Percentiles rank a stretch among this genome's conserved stretches.
Conservation (phyloP, 1,140 invertebrate species). For the Drosophila repleta region DNA sequence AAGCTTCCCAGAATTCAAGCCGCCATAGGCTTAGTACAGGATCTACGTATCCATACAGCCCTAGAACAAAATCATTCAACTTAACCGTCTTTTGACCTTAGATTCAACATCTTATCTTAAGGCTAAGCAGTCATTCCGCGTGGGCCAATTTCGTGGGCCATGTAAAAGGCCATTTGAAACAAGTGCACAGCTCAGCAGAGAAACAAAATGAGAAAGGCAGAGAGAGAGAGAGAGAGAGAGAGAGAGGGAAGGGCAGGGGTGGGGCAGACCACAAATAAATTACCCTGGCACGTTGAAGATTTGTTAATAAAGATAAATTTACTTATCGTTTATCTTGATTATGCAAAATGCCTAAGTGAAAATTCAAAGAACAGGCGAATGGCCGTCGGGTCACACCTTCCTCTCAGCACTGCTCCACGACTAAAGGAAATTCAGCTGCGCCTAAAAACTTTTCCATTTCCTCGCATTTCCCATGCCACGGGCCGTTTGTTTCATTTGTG, state of each 20-base stretch:
- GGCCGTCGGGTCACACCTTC: slow-evolving; percentile 6
- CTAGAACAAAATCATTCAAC: neutral
- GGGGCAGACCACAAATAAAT: slow-evolving; percentile 72
- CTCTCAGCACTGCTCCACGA: neutral
- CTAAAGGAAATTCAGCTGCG: slow-evolving; percentile 52
- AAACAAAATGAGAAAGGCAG: too few relatives aligned
- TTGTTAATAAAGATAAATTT: slow-evolving; percentile 83
- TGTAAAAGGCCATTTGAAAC: slow-evolving; percentile 46
- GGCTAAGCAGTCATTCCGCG: neutral
- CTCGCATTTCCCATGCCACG: slow-evolving; percentile 29
- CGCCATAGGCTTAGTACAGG: neutral
- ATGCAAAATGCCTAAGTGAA: slow-evolving; percentile 81
- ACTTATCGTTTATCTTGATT: slow-evolving; percentile 82
- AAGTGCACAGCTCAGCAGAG: slow-evolving; percentile 11
- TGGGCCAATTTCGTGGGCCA: slow-evolving; percentile 59
- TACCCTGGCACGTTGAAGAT: slow-evolving; percentile 74
- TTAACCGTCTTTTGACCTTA: slow-evolving; percentile 15
- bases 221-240: neutral
- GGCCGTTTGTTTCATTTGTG: slow-evolving; percentile 38
- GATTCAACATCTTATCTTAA: slow-evolving; percentile 9
- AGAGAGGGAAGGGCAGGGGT: neutral
- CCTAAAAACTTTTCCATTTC: slow-evolving; percentile 74
- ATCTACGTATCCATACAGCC: too few relatives aligned
- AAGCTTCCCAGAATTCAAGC: too few relatives aligned
- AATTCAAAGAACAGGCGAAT: slow-evolving; percentile 62